Percentiles rank a stretch among this genome's conserved stretches.
These are phyloP conservation scores for Ommatoiulus sabulosus DNA, from an alignment of 2,888 invertebrate species.

Conservation along the genomic window DNA sequence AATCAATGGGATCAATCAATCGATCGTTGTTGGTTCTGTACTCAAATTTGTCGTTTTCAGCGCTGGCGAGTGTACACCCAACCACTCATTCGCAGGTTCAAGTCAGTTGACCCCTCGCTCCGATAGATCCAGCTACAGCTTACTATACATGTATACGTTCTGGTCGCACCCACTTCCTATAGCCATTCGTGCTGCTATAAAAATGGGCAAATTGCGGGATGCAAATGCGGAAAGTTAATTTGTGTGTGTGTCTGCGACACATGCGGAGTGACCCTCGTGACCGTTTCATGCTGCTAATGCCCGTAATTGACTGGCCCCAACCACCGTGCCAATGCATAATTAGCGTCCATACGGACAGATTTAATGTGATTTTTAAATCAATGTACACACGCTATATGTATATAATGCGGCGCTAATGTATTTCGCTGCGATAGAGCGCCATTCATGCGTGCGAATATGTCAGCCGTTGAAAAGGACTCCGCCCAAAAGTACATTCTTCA, in stretches of 20 bases:
- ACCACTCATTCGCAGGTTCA: too few species aligned
- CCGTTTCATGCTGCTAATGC: slow-evolving; percentile 38
- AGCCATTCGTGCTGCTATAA: slow-evolving; percentile 6
- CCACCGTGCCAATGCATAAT: slow-evolving; percentile 42
- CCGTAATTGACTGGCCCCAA: slow-evolving; percentile 11
- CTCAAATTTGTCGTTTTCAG: too few species aligned
- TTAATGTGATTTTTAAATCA: slow-evolving; percentile 40
- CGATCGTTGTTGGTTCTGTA: too few species aligned
- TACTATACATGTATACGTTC: not conserved
- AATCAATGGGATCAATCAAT: too few species aligned
- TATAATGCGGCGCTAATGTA: not conserved
- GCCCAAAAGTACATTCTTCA: slow-evolving; percentile 38
- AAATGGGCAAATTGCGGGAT: slow-evolving; percentile 4
- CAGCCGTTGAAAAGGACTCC: slow-evolving; percentile 41
- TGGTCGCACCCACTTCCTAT: slow-evolving; percentile 15
- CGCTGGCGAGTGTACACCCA: too few species aligned
- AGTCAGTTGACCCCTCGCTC: not conserved
- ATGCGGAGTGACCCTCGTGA: slow-evolving; percentile 41
- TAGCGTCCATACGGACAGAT: not conserved
- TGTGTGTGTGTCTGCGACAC: slow-evolving; percentile 14
- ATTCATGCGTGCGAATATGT: slow-evolving; percentile 28
- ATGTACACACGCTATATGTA: not conserved
- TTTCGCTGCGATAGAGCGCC: not conserved
- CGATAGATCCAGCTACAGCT: not conserved
- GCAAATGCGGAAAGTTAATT: not conserved